Base-by-base conservation (phyloP, 2,888 invertebrate genomes). In the Lobophora halterata region DNA sequence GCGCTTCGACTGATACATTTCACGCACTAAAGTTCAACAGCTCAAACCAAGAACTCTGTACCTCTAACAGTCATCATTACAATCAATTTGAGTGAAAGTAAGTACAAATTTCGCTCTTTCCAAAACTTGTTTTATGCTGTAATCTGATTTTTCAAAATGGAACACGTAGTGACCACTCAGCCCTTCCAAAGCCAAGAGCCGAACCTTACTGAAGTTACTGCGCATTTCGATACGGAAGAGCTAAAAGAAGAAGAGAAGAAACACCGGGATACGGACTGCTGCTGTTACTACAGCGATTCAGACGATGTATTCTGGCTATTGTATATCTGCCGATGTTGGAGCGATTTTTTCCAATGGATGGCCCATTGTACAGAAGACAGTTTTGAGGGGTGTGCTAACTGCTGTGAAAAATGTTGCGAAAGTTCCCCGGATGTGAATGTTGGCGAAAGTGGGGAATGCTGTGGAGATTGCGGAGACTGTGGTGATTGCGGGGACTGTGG, bases 161-260 rank as follows among this genome's bases (percentile, higher is more conserved):
- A 31, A 27, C 24, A 25, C 11, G 33, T 43, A 9, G 29, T 43
- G 6, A 37, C 37, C 8, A 11, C 24, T 17, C 36, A 43, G 9
- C 36, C 33, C 7, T 1, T 12, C 76, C 3, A 81, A 80, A 55
- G n/a, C n/a, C n/a, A 17, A 17, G 16, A 3, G n/a, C 18, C 25
- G 14, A 3, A 17, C 1, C 7, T 36, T 3, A 30, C 25, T 5
- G 37, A 47, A 29, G 24, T 34, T 1, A 45, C 19, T 4, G 40
- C 33, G 5, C 23, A 20, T 2, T 32, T 48, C 9, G 19, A 38
- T 11, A 3, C 7, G n/a, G 12, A 33, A 14, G 24, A 48, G 9
- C 45, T 45, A 23, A 31, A 49, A 21, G 17, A 34, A 39, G 11
- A 39, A 33, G 27, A 34, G 25, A 27, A 25, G 10, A 9, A 21